Evolutionary conservation across 2,888 invertebrate species (phyloP), one percentile per base, ranked within the genome.

Genomic region (Lagria hirta): DNA sequence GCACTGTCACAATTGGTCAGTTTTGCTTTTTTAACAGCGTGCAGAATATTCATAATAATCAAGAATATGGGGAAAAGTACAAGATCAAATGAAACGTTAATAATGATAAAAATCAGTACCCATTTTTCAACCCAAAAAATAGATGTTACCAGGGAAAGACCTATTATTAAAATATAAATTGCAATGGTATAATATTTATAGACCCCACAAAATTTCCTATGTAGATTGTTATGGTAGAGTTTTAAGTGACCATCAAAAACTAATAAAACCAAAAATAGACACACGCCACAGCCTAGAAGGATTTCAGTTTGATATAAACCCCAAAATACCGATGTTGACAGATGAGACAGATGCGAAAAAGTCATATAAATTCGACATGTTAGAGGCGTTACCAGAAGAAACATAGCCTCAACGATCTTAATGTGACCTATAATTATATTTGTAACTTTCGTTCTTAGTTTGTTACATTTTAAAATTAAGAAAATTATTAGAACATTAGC

Each of bases 41-140:
- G 35, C 10, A 36, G 14, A 14, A 46, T 24, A 20, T 46, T 41
- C 17, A 41, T 41, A n/a, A 46, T 8, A 8, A 35, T 35, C 13
- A 46, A 23, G 11, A 41, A 3, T 6, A n/a, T 13, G 17, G 29
- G 14, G n/a, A n/a, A n/a, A n/a, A n/a, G n/a, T n/a, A 11, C 11
- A 2, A 20, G 21, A 37, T 2, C 5, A 27, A 13, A 7, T 4
- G 32, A 24, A 2, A 43, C 16, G n/a, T 20, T 6, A 2, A 29
- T n/a, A n/a, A n/a, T n/a, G n/a, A n/a, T n/a, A n/a, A n/a, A n/a
- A n/a, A n/a, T n/a, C n/a, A n/a, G 8, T 10, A 20, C 8, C 14
- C n/a, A 22, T 8, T 13, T 7, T 15, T 16, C n/a, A n/a, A n/a
- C n/a, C n/a, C n/a, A n/a, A n/a, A n/a, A n/a, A n/a, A n/a, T n/a